phyloP scores from a whole-genome alignment of 2,888 invertebrate species.

The Amblyteles armatorius region DNA sequence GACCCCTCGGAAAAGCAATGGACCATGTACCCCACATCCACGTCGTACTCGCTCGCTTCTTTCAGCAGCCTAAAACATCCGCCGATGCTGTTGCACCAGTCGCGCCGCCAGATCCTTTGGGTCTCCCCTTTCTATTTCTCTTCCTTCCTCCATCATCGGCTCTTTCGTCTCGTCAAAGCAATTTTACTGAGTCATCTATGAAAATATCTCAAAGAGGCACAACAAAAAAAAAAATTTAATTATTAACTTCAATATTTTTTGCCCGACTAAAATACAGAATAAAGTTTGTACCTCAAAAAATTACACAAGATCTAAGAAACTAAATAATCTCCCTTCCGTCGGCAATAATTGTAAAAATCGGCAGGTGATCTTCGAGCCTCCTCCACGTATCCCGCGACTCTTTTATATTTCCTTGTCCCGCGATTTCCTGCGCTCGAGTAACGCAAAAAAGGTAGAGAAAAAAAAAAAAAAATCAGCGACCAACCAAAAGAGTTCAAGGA shows the following conservation, averaged over 20 bases:
- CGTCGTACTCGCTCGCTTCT: constrained; percentile 53
- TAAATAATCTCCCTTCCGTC: neutral
- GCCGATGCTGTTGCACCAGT: constrained; percentile 71
- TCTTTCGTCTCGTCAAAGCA: neutral
- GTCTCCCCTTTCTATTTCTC: constrained; percentile 21
- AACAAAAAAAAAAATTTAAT: neutral
- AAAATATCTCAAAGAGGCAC: neutral
- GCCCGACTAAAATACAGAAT: neutral
- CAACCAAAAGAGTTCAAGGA: constrained; percentile 50
- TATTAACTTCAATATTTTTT: neutral
- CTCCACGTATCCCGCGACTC: neutral
- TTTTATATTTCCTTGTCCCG: constrained; percentile 51
- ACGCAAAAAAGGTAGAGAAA: constrained; percentile 25
- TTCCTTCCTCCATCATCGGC: constrained; percentile 28
- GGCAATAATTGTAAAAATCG: constrained; percentile 24
- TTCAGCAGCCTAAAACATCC: constrained; percentile 78
- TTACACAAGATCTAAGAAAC: neutral
- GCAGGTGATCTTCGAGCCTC: constrained; percentile 46
- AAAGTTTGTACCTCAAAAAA: neutral
- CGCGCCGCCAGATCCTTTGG: constrained; percentile 68
- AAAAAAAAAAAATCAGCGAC: constrained; percentile 11
- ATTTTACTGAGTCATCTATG: neutral
- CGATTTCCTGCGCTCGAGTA: constrained; percentile 62
- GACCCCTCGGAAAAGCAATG: constrained; percentile 36
- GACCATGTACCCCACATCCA: constrained; percentile 37